These are phyloP conservation scores for Dynastes hyllus DNA, from an alignment of 2,888 invertebrate genomes.

Conservation along the genomic window DNA sequence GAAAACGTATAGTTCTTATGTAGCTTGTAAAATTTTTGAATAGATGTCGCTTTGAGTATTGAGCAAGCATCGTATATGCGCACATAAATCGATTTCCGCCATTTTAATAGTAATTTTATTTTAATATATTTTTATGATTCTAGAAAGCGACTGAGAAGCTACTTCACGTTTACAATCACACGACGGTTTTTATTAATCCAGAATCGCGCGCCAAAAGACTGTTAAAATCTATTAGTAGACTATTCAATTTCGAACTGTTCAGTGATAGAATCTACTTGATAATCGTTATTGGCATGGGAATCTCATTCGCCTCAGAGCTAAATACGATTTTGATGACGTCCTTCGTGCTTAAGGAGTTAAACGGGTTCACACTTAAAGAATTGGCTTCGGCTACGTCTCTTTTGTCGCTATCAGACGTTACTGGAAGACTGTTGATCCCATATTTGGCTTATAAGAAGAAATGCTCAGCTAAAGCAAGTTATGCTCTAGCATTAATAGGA, in stretches of 20 bases:
- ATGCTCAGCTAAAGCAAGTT: conserved; percentile 67
- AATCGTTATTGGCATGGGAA: conserved; percentile 66
- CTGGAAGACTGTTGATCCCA: conserved; percentile 68
- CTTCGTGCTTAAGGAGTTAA: conserved; percentile 69
- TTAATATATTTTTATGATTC: background rate
- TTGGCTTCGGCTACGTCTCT: conserved; percentile 68
- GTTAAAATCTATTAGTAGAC: conserved; percentile 60
- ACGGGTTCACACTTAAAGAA: conserved; percentile 63
- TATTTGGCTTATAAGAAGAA: conserved; percentile 64
- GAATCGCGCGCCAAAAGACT: conserved; percentile 53
- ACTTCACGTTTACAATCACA: conserved; percentile 61
- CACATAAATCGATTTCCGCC: too few relatives aligned
- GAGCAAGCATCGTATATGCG: too few relatives aligned
- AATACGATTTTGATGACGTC: conserved; percentile 72
- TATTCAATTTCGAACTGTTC: conserved; percentile 67
- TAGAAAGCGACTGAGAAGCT: conserved; percentile 54
- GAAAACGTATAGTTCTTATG: background rate
- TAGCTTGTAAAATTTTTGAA: too few relatives aligned
- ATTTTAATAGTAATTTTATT: too few relatives aligned
- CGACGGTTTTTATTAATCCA: conserved; percentile 60
- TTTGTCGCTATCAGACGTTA: conserved; percentile 68
- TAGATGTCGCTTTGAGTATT: too few relatives aligned
- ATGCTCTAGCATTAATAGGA: conserved; percentile 65
- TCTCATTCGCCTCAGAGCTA: conserved; percentile 71
- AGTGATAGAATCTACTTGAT: conserved; percentile 65